Evolutionary conservation across 2,113 vertebrate genomes (phyloP).

Genomic region (Otus sunia): DNA sequence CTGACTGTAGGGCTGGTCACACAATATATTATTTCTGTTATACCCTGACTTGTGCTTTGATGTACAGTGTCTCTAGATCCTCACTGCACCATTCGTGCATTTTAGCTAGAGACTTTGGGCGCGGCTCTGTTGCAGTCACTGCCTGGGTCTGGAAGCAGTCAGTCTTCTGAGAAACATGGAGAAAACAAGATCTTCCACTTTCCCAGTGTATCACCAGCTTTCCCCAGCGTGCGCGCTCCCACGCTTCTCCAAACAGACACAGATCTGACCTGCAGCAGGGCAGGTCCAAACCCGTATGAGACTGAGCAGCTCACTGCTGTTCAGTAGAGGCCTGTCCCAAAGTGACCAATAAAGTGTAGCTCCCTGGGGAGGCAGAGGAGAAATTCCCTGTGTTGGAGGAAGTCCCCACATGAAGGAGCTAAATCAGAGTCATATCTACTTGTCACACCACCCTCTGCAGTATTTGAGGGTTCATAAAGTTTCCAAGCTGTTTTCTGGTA

Average conservation of each 20-base stretch:
- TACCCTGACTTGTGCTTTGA: not conserved
- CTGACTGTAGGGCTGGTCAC: not conserved
- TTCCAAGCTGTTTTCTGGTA: not conserved
- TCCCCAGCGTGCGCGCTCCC: accelerated
- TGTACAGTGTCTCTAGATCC: not conserved
- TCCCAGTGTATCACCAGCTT: not conserved
- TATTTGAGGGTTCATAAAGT: not conserved
- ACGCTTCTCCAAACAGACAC: not conserved
- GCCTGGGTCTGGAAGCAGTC: not conserved
- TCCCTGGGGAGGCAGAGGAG: not conserved
- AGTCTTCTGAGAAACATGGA: not conserved
- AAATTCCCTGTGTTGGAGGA: not conserved
- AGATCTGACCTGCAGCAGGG: not conserved
- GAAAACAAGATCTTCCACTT: not conserved
- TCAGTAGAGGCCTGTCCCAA: not conserved
- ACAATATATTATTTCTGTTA: not conserved
- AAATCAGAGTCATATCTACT: not conserved
- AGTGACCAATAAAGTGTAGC: not conserved
- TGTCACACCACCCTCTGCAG: not conserved
- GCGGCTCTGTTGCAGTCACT: not conserved
- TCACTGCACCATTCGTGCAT: not conserved
- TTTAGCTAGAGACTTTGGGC: not conserved
- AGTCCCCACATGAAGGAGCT: not conserved
- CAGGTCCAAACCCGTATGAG: not conserved
- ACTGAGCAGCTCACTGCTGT: not conserved